Percentiles rank a stretch among this genome's conserved stretches.
These are phyloP conservation scores for Diplolepis rosae DNA, from an alignment of 2,888 invertebrate genomes.

Conservation along the genomic window DNA sequence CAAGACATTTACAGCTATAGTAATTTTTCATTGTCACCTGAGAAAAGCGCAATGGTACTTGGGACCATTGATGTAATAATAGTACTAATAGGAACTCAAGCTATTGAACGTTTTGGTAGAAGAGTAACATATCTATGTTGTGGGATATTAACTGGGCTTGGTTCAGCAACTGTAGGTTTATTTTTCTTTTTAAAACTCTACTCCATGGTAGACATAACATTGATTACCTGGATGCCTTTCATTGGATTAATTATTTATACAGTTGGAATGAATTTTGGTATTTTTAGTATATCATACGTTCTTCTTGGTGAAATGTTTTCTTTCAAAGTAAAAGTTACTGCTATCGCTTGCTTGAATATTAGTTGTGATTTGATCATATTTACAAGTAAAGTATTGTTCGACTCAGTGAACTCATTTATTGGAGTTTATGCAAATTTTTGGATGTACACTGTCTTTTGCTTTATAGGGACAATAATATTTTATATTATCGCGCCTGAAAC, in stretches of 20 bases:
- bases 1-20: not conserved
- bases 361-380: not conserved
- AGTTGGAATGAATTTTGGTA: not conserved
- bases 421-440: not conserved
- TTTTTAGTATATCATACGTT: not conserved
- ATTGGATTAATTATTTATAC: not conserved
- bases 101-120: not conserved
- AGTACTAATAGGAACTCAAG: not conserved
- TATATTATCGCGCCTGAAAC: not conserved
- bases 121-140: not conserved
- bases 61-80: not conserved
- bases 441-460: not conserved
- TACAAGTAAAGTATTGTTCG: not conserved
- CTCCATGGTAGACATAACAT: not conserved
- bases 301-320: constrained; percentile 8
- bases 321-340: not conserved
- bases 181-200: not conserved
- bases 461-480: not conserved
- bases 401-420: not conserved
- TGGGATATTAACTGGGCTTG: not conserved
- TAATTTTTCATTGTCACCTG: not conserved
- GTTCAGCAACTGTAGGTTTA: not conserved
- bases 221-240: not conserved
- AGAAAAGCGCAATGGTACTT: not conserved
- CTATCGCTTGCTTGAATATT: not conserved